These are phyloP conservation scores for Zelleria hepariella DNA, from an alignment of 2,888 invertebrate genomes.

Conservation along the genomic window DNA sequence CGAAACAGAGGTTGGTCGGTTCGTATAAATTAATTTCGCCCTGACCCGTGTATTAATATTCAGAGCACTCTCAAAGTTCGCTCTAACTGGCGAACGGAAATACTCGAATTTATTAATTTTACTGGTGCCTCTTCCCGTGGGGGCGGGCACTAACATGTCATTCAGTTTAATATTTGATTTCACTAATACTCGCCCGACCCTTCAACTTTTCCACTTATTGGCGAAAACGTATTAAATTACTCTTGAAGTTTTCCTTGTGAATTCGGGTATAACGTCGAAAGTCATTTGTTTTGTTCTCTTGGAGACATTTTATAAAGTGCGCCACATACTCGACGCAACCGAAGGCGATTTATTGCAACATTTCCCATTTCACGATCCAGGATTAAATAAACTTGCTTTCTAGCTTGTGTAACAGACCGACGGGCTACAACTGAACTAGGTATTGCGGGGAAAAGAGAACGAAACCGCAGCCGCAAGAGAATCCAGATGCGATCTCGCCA, in stretches of 20 bases:
- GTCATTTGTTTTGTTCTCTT: not conserved
- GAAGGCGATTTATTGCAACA: not conserved
- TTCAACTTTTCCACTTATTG: not conserved
- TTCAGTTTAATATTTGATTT: slow-evolving; percentile 25
- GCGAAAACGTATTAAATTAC: not conserved
- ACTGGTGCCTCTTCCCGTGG: slow-evolving; percentile 37
- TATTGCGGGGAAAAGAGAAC: not conserved
- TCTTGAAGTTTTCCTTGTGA: not conserved
- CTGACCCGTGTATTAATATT: slow-evolving; percentile 67
- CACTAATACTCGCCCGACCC: slow-evolving; percentile 4
- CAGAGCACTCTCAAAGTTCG: slow-evolving; percentile 64
- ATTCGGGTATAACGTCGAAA: not conserved
- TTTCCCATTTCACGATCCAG: not conserved
- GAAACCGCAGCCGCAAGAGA: not conserved
- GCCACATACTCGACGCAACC: not conserved
- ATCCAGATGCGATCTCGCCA: not conserved
- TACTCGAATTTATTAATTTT: slow-evolving; percentile 61
- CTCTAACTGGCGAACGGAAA: slow-evolving; percentile 54
- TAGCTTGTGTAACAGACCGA: not conserved
- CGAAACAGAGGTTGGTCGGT: slow-evolving; percentile 53
- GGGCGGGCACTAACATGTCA: slow-evolving; percentile 30
- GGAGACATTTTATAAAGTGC: not conserved
- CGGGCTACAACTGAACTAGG: too few relatives aligned
- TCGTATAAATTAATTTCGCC: slow-evolving; percentile 63
- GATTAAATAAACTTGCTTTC: not conserved